Evolutionary conservation across 2,797 vertebrate genomes (phyloP).

Genomic region (Poliocrania exsul): DNA sequence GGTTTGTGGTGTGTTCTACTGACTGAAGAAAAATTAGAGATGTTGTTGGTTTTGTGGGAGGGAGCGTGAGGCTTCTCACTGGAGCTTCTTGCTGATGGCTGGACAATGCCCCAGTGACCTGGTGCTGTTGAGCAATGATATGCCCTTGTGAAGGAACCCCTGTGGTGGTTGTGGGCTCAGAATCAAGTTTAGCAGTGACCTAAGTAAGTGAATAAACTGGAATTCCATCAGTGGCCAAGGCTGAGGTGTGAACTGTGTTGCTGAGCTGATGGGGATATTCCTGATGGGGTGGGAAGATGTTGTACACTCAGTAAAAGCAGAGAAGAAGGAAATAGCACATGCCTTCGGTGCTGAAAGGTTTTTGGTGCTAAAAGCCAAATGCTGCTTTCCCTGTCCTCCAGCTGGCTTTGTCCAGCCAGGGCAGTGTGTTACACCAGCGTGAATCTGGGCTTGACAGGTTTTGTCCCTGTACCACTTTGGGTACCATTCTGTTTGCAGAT

Average conservation of each 20-base stretch:
- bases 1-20: background rate
- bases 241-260: background rate
- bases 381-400: background rate
- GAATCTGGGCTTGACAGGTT: background rate
- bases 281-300: background rate
- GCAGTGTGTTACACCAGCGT: rapidly evolving
- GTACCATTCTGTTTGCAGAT: background rate
- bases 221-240: background rate
- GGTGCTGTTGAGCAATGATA: background rate
- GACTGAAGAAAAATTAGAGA: background rate
- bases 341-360: background rate
- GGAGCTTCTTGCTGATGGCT: background rate
- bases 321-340: background rate
- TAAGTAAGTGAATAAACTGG: background rate
- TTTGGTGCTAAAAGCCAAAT: background rate
- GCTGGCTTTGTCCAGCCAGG: background rate
- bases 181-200: background rate
- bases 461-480: rapidly evolving
- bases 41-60: background rate
- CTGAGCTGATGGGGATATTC: background rate
- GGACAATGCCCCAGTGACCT: background rate
- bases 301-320: background rate
- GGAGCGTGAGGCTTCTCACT: rapidly evolving
- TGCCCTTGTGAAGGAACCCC: background rate
- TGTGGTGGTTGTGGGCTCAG: background rate